phyloP scores from a whole-genome alignment of 2,797 vertebrate species.

The Rhincodon typus region DNA sequence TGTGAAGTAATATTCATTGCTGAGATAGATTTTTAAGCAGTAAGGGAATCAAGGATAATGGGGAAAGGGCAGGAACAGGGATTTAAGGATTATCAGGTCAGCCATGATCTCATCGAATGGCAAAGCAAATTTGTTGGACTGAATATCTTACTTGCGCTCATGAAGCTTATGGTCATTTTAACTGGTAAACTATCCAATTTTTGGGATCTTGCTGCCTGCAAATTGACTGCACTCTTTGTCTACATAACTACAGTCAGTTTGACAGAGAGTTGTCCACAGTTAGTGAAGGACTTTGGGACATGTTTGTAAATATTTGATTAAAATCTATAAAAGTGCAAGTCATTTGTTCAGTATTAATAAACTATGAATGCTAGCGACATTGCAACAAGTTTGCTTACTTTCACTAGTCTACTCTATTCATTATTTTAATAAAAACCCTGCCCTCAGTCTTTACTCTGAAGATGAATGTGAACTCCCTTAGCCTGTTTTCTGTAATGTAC shows the following conservation, averaged over 20 bases:
- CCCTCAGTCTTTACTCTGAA: neutral
- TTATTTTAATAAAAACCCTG: neutral
- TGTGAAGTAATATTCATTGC: no score
- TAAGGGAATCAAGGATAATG: no score
- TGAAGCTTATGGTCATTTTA: neutral
- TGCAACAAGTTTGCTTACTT: neutral
- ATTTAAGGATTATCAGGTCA: no score
- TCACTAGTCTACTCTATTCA: conserved; percentile 10
- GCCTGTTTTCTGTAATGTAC: neutral
- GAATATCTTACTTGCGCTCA: no score
- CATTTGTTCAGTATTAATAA: neutral
- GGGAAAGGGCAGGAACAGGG: no score
- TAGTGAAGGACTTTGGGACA: neutral
- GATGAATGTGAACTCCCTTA: conserved; percentile 11
- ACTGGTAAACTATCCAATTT: neutral
- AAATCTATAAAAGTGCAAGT: neutral
- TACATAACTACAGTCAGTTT: neutral
- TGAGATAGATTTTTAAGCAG: no score
- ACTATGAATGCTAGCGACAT: neutral
- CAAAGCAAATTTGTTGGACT: no score
- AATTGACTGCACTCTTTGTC: neutral
- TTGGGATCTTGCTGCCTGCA: neutral
- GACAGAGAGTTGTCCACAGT: neutral
- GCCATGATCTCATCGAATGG: no score
- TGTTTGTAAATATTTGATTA: neutral